phyloP scores from a whole-genome alignment of 2,888 invertebrate species.

The Heliconius hortense region DNA sequence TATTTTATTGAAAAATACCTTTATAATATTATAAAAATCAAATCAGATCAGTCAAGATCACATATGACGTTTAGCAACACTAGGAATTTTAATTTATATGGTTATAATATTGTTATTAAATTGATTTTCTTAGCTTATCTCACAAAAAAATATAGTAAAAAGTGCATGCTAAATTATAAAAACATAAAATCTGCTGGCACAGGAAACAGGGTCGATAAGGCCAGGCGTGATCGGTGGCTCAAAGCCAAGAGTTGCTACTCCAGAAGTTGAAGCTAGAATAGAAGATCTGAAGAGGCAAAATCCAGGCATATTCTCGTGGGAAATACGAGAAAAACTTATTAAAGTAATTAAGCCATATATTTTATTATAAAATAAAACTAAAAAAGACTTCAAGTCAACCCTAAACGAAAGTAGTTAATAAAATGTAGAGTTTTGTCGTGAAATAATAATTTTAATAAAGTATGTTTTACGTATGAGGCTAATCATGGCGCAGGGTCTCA shows the following conservation, averaged over 20 bases:
- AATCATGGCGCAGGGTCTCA: background rate
- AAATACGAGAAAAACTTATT: conserved; percentile 94
- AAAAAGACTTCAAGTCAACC: background rate
- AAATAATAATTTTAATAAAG: background rate
- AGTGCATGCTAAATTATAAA: conserved; percentile 15
- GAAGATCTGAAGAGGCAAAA: conserved; percentile 95
- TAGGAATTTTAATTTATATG: background rate
- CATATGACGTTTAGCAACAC: background rate
- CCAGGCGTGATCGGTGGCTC: conserved; percentile 97
- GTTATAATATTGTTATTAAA: background rate
- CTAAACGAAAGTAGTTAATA: background rate
- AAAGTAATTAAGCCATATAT: conserved; percentile 81
- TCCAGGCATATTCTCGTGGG: conserved; percentile 97
- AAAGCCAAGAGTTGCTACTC: conserved; percentile 96
- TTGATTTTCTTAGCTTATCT: background rate
- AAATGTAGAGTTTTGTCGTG: background rate
- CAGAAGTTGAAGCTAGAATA: conserved; percentile 94
- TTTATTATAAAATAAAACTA: background rate
- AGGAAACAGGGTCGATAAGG: conserved; percentile 96
- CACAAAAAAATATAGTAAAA: background rate
- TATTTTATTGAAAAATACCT: background rate
- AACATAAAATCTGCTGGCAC: conserved; percentile 26
- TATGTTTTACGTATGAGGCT: background rate
- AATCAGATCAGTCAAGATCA: background rate
- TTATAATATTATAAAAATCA: background rate